Evolutionary conservation across 2,113 vertebrate genomes (phyloP).

Genomic region (Laterallus jamaicensis): DNA sequence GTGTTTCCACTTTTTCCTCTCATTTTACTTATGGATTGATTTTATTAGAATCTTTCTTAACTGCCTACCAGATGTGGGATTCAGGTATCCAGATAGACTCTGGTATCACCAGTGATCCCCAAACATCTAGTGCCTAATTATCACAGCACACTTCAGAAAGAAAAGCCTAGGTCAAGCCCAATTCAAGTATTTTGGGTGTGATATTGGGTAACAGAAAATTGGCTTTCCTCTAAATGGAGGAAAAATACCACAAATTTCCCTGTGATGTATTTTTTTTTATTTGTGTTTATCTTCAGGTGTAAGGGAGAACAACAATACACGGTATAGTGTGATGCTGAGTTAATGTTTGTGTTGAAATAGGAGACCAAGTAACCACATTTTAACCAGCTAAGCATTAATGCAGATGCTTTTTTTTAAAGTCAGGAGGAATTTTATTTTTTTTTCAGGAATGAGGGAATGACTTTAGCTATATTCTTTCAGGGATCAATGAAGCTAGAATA

Average conservation of each 20-base stretch:
- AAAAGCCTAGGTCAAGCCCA: not conserved
- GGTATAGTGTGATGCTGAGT: not conserved
- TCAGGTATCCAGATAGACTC: not conserved
- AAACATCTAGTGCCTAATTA: not conserved
- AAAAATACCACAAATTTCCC: not conserved
- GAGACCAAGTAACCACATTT: not conserved
- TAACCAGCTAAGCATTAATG: not conserved
- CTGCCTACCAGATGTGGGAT: not conserved
- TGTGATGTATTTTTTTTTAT: not conserved
- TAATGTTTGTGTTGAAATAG: not conserved
- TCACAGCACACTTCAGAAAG: not conserved
- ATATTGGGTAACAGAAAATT: not conserved
- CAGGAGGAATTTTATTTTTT: not conserved
- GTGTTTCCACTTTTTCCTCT: not conserved
- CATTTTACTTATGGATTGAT: not conserved
- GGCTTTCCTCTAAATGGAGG: not conserved
- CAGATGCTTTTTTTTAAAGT: not conserved
- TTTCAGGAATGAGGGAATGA: not conserved
- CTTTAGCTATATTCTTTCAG: not conserved
- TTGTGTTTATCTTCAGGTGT: conserved; percentile 13
- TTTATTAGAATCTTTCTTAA: not conserved
- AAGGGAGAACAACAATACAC: conserved; percentile 7
- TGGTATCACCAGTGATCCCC: not conserved
- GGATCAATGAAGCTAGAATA: not conserved
- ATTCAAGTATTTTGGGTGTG: not conserved